These are phyloP conservation scores for Polypterus senegalus DNA, from an alignment of 2,113 vertebrate species.

Conservation along the genomic window DNA sequence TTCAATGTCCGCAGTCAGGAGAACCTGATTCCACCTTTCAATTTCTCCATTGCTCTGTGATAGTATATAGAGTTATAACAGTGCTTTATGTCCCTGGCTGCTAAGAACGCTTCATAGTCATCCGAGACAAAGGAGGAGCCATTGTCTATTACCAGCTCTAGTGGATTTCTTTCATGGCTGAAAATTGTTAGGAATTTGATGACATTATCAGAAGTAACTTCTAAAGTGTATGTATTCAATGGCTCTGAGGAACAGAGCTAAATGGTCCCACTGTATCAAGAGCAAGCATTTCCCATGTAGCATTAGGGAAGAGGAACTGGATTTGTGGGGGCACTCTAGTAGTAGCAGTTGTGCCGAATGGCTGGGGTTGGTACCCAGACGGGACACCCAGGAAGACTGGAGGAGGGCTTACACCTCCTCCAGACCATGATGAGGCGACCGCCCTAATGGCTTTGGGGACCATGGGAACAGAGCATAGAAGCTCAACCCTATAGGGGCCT, in stretches of 20 bases:
- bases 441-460: too few relatives aligned
- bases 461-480: too few relatives aligned
- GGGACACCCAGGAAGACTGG: too few relatives aligned
- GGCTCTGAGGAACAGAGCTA: constrained; percentile 24
- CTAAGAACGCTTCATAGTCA: constrained; percentile 20
- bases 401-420: too few relatives aligned
- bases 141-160: constrained; percentile 23
- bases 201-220: constrained; percentile 19
- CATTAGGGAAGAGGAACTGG: constrained; percentile 14
- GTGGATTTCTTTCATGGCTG: constrained; percentile 18
- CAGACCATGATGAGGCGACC: too few relatives aligned
- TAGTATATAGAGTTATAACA: constrained; percentile 29
- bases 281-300: neutral
- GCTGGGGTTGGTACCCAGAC: too few relatives aligned
- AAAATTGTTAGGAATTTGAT: constrained; percentile 26
- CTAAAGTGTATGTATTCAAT: constrained; percentile 26
- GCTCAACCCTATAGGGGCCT: too few relatives aligned
- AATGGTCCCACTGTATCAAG: constrained; percentile 13
- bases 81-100: constrained; percentile 23
- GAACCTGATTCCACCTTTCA: constrained; percentile 30
- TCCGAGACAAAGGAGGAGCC: constrained; percentile 12
- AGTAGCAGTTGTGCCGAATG: neutral
- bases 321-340: neutral
- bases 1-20: constrained; percentile 40
- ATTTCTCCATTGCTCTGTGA: constrained; percentile 27